These are phyloP conservation scores for Amniataba percoides DNA, from an alignment of 2,797 vertebrate genomes.

Conservation along the genomic window DNA sequence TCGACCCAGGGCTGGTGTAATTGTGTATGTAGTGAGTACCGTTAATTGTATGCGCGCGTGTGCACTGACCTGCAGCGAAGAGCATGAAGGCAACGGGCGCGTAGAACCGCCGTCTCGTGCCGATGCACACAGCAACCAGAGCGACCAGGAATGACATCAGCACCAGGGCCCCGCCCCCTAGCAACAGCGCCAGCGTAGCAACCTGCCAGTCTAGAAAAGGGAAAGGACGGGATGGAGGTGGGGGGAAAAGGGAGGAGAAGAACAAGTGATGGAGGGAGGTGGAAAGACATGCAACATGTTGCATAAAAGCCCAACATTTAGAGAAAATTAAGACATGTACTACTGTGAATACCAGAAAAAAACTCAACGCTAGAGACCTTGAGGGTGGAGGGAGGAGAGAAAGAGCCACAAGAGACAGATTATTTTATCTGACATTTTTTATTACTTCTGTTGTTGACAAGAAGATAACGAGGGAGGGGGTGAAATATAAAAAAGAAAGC, in stretches of 20 bases:
- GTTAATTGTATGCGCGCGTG: conserved; percentile 7
- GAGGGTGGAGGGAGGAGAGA: conserved; percentile 15
- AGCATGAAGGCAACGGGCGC: conserved; percentile 97
- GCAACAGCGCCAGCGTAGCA: conserved; percentile 94
- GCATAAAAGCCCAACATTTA: background rate
- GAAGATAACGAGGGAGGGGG: background rate
- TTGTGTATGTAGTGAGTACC: background rate
- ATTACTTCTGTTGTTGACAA: conserved; percentile 18
- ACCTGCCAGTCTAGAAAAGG: conserved; percentile 93
- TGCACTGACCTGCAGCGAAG: conserved; percentile 92
- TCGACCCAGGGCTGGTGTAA: conserved; percentile 8
- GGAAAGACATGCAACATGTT: background rate
- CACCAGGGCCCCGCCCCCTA: conserved; percentile 95
- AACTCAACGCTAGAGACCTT: conserved; percentile 34
- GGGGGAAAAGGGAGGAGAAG: background rate
- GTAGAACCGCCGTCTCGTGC: conserved; percentile 94
- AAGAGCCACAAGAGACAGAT: conserved; percentile 24
- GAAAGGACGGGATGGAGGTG: background rate
- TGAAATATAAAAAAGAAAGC: background rate
- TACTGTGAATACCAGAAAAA: background rate
- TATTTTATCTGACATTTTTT: conserved; percentile 51
- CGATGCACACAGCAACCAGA: conserved; percentile 95
- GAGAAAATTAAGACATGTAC: conserved; percentile 45
- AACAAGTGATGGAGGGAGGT: background rate
- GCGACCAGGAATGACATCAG: conserved; percentile 96